Conservation (phyloP, 1,140 invertebrate genomes). For the Chelonus insularis region DNA sequence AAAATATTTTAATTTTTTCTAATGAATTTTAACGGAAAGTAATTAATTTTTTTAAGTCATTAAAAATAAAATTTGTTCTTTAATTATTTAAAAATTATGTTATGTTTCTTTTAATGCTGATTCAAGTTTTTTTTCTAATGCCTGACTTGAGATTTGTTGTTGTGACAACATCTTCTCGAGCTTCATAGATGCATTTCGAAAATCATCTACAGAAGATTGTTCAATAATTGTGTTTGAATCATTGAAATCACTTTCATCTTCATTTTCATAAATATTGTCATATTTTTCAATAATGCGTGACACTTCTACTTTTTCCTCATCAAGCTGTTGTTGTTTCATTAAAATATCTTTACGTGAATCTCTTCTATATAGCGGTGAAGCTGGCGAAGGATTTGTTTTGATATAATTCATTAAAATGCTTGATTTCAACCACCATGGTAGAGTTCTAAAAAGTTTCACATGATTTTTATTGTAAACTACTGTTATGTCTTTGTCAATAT, state of each 20-base stretch:
- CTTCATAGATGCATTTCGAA: slow-evolving; percentile 32
- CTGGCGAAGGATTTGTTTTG: slow-evolving; percentile 3
- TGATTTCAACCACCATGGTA: slow-evolving; percentile 57
- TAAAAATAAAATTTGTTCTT: too few species aligned
- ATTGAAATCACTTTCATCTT: slow-evolving; percentile 30
- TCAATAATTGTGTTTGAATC: slow-evolving; percentile 29
- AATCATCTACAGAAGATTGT: slow-evolving; percentile 28
- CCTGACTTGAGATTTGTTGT: slow-evolving; percentile 35
- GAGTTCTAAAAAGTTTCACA: slow-evolving; percentile 46
- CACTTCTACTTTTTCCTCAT: slow-evolving; percentile 24
- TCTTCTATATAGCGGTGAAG: neutral
- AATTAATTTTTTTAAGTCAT: too few species aligned
- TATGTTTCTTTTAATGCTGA: slow-evolving; percentile 38
- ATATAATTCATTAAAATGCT: slow-evolving; percentile 36
- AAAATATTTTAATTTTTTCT: too few species aligned
- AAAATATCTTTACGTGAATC: neutral
- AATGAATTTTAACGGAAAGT: too few species aligned
- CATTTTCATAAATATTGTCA: slow-evolving; percentile 24
- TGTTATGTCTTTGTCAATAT: slow-evolving; percentile 37
- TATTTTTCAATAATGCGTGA: slow-evolving; percentile 28
- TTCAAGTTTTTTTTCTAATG: slow-evolving; percentile 41
- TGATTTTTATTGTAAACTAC: slow-evolving; percentile 54
- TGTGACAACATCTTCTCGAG: slow-evolving; percentile 42
- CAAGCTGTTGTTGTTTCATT: slow-evolving; percentile 17
- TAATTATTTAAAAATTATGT: slow-evolving; percentile 1